Evolutionary conservation across 2,888 invertebrate genomes (phyloP).

Genomic region (Tipula lateralis): DNA sequence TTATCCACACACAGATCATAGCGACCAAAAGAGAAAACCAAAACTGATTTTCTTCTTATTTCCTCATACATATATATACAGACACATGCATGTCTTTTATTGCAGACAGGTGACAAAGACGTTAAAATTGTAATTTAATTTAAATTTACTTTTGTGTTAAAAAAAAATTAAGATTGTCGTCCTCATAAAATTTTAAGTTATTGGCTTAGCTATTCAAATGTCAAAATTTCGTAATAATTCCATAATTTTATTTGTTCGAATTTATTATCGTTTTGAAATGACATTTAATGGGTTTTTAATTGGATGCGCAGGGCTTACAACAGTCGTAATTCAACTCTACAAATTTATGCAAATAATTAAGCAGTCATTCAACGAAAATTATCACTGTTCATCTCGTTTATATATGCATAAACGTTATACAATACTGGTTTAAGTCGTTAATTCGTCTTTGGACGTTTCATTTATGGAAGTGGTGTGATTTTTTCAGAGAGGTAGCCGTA

Average conservation of each 20-base stretch:
- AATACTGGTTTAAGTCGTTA: no score
- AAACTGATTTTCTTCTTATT: background rate
- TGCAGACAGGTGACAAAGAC: background rate
- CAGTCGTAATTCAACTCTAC: background rate
- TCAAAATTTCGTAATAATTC: background rate
- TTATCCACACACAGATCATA: background rate
- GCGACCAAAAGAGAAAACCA: background rate
- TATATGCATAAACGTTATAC: no score
- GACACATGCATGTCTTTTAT: background rate
- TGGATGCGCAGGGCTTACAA: background rate
- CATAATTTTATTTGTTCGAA: background rate
- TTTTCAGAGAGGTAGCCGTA: no score
- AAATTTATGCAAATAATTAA: no score
- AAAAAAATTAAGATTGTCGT: background rate
- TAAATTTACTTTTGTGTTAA: background rate
- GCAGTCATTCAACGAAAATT: no score
- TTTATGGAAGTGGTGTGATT: no score
- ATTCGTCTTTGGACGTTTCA: no score
- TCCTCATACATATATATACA: background rate
- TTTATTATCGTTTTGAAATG: background rate
- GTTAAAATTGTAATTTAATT: background rate
- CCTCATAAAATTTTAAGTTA: background rate
- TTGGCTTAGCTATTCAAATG: background rate
- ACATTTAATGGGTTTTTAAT: background rate
- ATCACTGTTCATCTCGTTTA: no score